Percentiles rank a stretch among this genome's conserved stretches.
Evolutionary conservation across 1,140 invertebrate genomes (phyloP).

Genomic region (silkworm (Bombyx mori)): ASM3026992v2 NC_085119.1:6066501-6067000

Average conservation of each 20-base stretch:
- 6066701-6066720: background rate
- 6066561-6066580: constrained; percentile 26
- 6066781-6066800: too few relatives aligned
- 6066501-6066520: constrained; percentile 23
- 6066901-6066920: too few relatives aligned
- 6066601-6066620: constrained; percentile 18
- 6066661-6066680: constrained; percentile 9
- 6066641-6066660: constrained; percentile 24
- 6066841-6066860: too few relatives aligned
- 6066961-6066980: too few relatives aligned
- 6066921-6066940: too few relatives aligned
- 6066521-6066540: constrained; percentile 33
- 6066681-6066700: constrained; percentile 3
- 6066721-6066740: constrained; percentile 1
- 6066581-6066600: constrained; percentile 29
- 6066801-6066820: too few relatives aligned
- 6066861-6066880: too few relatives aligned
- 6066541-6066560: constrained; percentile 24
- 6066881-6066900: too few relatives aligned
- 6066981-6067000: too few relatives aligned
- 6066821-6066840: too few relatives aligned
- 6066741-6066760: background rate
- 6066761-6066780: too few relatives aligned
- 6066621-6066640: constrained; percentile 16
- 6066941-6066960: too few relatives aligned